Evolutionary conservation across 1,140 invertebrate species (phyloP).

Genomic region (Drosophila athabasca): DNA sequence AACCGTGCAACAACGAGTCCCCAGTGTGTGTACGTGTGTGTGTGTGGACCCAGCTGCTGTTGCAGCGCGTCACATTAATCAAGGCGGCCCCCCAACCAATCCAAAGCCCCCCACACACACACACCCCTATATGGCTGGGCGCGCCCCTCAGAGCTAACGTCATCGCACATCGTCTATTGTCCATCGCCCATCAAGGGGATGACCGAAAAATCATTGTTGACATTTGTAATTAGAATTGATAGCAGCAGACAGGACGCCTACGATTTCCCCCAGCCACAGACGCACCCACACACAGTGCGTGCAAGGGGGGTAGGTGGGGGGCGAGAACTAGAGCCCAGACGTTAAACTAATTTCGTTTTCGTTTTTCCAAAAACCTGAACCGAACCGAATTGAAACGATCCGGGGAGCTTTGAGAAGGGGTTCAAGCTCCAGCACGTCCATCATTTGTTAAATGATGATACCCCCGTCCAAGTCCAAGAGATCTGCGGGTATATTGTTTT

Average conservation of each 20-base stretch:
- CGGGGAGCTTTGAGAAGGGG: conserved; percentile 50
- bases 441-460: conserved; percentile 65
- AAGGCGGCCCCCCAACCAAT: conserved; percentile 43
- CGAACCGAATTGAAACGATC: conserved; percentile 21
- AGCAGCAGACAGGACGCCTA: conserved; percentile 56
- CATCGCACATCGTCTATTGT: conserved; percentile 29
- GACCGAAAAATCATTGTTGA: conserved; percentile 79
- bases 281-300: neutral
- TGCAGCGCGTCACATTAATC: conserved; percentile 74
- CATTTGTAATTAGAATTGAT: conserved; percentile 81
- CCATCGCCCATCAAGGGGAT: conserved; percentile 39
- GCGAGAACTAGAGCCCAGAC: conserved; percentile 40
- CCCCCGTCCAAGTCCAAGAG: neutral
- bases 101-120: conserved; percentile 13
- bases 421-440: conserved; percentile 46
- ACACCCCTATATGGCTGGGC: conserved; percentile 31
- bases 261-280: neutral
- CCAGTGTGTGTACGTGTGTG: neutral
- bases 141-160: conserved; percentile 25
- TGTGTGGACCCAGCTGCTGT: conserved; percentile 43
- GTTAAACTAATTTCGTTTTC: conserved; percentile 77
- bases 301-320: neutral
- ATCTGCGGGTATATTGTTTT: neutral
- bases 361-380: conserved; percentile 25
- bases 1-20: conserved; percentile 29